Conservation (phyloP, 2,888 invertebrate species). For the Athalia rosae region DNA sequence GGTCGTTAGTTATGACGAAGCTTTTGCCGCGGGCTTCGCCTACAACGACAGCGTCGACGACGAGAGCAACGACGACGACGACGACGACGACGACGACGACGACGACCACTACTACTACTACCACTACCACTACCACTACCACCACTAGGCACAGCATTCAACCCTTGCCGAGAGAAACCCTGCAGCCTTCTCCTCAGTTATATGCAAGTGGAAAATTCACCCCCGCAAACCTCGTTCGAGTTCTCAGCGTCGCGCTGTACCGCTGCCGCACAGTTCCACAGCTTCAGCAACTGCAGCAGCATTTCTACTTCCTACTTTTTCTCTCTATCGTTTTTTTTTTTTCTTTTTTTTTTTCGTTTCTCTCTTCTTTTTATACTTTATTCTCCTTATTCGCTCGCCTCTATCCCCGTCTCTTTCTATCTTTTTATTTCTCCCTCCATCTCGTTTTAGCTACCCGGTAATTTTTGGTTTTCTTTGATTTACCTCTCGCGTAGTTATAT, state of each 20-base stretch:
- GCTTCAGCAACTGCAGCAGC: background rate
- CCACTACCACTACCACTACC: no score
- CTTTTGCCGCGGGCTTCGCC: conserved; percentile 55
- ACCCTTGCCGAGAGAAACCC: conserved; percentile 60
- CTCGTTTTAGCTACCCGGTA: conserved; percentile 53
- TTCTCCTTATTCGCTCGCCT: conserved; percentile 22
- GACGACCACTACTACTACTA: no score
- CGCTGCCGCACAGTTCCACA: no score
- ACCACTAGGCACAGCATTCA: conserved; percentile 53
- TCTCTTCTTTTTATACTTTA: no score
- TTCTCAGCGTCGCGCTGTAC: no score
- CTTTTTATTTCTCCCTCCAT: conserved; percentile 39
- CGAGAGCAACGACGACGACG: background rate
- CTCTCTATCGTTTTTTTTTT: no score
- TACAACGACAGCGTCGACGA: background rate
- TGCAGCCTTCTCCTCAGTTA: background rate
- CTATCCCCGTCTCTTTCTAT: conserved; percentile 45
- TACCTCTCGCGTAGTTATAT: conserved; percentile 32
- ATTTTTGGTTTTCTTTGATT: conserved; percentile 62
- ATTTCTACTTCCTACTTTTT: conserved; percentile 44
- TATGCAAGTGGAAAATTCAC: no score
- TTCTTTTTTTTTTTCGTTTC: no score
- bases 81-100: no score
- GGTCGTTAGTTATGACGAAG: conserved; percentile 61
- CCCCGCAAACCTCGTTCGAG: no score